Base-by-base conservation (phyloP, 2,113 vertebrate genomes). In the Trichechus manatus region DNA sequence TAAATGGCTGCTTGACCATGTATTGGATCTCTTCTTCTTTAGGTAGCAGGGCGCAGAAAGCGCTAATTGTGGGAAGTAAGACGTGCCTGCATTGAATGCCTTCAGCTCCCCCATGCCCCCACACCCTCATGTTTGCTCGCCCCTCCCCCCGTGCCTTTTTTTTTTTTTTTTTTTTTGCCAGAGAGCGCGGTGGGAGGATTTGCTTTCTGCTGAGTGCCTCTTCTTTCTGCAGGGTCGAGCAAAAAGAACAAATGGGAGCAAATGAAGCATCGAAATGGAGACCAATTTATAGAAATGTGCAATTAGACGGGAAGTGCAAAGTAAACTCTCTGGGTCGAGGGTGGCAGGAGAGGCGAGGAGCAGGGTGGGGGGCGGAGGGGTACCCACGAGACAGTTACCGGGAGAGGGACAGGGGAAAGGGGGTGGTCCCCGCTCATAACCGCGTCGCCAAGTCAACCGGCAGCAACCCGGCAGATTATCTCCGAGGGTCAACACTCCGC, bases 401-500 rank as follows among this genome's bases (percentile, higher is more conserved):
- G 36, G 9, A 7, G 80, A 33, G 66, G 39, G 79, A 78, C 19
- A 72, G 72, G 85, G 74, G 77, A 91, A 95, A 92, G 95, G 31
- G 97, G n/a, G 70, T 61, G 61, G 39, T 93, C 89, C 98, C 97
- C 89, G 93, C 96, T 98, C 98, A 98, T 98, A 98, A 95, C 98
- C 97, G 95, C 87, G 99, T 99, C 98, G 98, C 99, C 99, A 99
- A 98, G 99, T 99, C 99, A 99, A 99, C 99, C 97, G 96, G 91
- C 89, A 98, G 97, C 97, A 64, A 97, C 97, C 97, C 66, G 82
- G 97, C 96, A 86, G 98, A 98, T 99, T 99, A 99, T 99, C 99
- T 99, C 94, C 74, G 95, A 98, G 98, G 98, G 99, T 99, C 99
- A 99, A 99, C 98, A 98, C 98, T 95, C 98, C 97, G 98, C 95